These are phyloP conservation scores for Heliconius congener DNA, from an alignment of 1,140 invertebrate genomes.

Conservation along the genomic window DNA sequence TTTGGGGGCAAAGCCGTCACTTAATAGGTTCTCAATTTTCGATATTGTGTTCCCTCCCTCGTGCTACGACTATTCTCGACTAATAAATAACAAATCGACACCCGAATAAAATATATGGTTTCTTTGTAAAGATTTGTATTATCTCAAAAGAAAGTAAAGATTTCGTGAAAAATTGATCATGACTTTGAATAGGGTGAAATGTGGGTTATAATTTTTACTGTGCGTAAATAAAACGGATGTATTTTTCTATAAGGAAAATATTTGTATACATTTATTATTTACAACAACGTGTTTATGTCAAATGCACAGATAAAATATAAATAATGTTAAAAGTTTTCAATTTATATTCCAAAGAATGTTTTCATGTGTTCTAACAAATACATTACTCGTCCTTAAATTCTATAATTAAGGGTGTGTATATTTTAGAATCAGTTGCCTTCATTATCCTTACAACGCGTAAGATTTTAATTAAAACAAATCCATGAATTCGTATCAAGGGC, in stretches of 20 bases:
- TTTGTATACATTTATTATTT: neutral
- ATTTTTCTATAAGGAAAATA: neutral
- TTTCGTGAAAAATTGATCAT: constrained; percentile 47
- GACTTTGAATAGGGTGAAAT: constrained; percentile 28
- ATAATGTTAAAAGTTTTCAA: neutral
- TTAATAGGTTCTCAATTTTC: constrained; percentile 73
- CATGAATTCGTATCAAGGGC: constrained; percentile 68
- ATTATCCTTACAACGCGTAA: constrained; percentile 67
- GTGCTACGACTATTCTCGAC: constrained; percentile 74
- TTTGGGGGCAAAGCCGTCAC: constrained; percentile 63
- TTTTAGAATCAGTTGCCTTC: constrained; percentile 69
- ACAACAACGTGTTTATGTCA: neutral
- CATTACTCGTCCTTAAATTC: constrained; percentile 24
- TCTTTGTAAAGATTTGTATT: constrained; percentile 61
- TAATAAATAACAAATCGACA: constrained; percentile 81
- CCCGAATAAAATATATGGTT: constrained; percentile 76
- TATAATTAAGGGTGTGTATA: constrained; percentile 52
- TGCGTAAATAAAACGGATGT: constrained; percentile 29
- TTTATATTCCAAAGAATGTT: constrained; percentile 2
- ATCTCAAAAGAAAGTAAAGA: constrained; percentile 49
- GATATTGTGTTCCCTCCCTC: constrained; percentile 68
- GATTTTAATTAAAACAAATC: constrained; percentile 76
- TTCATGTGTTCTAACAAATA: constrained; percentile 4
- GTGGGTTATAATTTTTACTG: constrained; percentile 35
- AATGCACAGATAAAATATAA: neutral